A percentile compares a stretch with the other conserved stretches of the same genome.
Conservation (phyloP, 2,888 invertebrate species). For the Amiota minor region DNA sequence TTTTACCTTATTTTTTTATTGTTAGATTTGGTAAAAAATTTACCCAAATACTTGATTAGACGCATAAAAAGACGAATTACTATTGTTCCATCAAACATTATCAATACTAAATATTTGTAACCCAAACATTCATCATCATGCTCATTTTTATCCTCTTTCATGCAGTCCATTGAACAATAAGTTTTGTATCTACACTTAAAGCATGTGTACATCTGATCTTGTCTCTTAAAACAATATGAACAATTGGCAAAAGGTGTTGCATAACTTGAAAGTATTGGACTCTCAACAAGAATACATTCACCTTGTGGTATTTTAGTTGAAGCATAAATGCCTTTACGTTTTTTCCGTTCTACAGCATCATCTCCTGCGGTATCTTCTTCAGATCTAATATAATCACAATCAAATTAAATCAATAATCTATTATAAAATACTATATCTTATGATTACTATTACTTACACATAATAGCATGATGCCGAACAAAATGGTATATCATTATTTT, state of each 20-base stretch:
- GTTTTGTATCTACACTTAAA: slow-evolving; percentile 44
- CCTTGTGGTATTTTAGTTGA: slow-evolving; percentile 29
- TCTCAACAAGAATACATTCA: slow-evolving; percentile 32
- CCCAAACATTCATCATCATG: slow-evolving; percentile 44
- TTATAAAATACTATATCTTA: no score
- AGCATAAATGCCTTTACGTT: slow-evolving; percentile 22
- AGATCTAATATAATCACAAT: no score
- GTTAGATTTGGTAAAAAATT: background rate
- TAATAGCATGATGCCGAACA: slow-evolving; percentile 29
- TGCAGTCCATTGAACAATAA: slow-evolving; percentile 45
- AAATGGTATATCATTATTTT: slow-evolving; percentile 26
- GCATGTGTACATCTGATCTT: slow-evolving; percentile 45
- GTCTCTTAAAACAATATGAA: slow-evolving; percentile 37
- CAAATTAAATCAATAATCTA: no score
- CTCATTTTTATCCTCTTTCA: slow-evolving; percentile 29
- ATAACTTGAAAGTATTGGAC: slow-evolving; percentile 34
- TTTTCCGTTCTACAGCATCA: no score
- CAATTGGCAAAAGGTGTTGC: slow-evolving; percentile 47
- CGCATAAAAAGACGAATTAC: slow-evolving; percentile 42
- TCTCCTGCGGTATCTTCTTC: no score
- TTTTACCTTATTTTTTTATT: background rate
- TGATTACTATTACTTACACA: background rate
- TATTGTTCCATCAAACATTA: slow-evolving; percentile 39
- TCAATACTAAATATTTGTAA: slow-evolving; percentile 45
- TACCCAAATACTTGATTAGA: slow-evolving; percentile 33